Evolutionary conservation across 2,888 invertebrate species (phyloP).

Genomic region (Drosophila borborema): DNA sequence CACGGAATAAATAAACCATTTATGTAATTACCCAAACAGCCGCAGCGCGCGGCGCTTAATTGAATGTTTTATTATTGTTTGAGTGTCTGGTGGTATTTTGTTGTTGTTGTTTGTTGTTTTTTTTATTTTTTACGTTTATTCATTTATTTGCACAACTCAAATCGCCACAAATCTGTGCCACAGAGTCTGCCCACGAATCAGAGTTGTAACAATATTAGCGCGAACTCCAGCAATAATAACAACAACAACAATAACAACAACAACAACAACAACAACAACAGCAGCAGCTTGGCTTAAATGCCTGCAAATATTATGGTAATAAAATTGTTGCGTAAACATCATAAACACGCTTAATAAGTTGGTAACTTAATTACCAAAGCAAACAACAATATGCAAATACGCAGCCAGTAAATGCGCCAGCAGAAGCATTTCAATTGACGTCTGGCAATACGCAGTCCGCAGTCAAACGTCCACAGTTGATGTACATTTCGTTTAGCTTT

Average conservation of each 20-base stretch:
- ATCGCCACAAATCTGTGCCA: slow-evolving; percentile 30
- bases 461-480: background rate
- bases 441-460: background rate
- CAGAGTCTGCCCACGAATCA: slow-evolving; percentile 40
- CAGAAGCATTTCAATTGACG: background rate
- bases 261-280: slow-evolving; percentile 12
- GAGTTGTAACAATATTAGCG: slow-evolving; percentile 47
- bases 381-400: slow-evolving; percentile 43
- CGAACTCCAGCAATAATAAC: slow-evolving; percentile 21
- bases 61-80: slow-evolving; percentile 67
- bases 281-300: slow-evolving; percentile 42
- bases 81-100: slow-evolving; percentile 17
- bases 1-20: slow-evolving; percentile 52
- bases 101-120: slow-evolving; percentile 15
- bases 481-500: slow-evolving; percentile 45
- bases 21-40: slow-evolving; percentile 57
- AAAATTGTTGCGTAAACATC: slow-evolving; percentile 56
- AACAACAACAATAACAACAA: no score
- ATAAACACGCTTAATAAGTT: slow-evolving; percentile 59
- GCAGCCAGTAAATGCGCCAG: background rate
- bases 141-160: slow-evolving; percentile 32
- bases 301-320: slow-evolving; percentile 71
- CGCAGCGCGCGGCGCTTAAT: slow-evolving; percentile 40
- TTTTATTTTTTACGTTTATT: slow-evolving; percentile 17
- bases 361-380: slow-evolving; percentile 64